Percentiles rank a stretch among this genome's conserved stretches.
phyloP scores from a whole-genome alignment of 2,113 vertebrate species.

The Gnathonemus longibarbis region DNA sequence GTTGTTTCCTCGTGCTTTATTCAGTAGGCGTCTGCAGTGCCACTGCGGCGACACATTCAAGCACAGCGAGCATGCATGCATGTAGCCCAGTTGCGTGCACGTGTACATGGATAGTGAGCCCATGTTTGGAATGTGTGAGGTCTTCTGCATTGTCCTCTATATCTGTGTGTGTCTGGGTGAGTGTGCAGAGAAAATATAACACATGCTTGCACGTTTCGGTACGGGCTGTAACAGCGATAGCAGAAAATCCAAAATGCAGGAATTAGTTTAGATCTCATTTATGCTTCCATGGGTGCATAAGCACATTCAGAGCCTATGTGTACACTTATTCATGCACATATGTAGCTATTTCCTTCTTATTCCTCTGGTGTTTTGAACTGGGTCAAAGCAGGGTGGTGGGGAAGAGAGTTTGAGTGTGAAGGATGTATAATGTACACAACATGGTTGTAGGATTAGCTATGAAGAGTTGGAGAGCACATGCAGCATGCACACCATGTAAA shows the following conservation, averaged over 20 bases:
- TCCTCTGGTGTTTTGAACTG: not conserved
- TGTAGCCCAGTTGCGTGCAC: not conserved
- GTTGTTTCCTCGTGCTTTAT: not conserved
- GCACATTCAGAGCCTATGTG: not conserved
- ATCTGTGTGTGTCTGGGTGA: not conserved
- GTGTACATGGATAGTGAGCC: not conserved
- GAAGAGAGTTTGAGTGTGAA: conserved; percentile 29
- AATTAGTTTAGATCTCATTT: not conserved
- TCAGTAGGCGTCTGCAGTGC: not conserved
- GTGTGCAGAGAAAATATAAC: not conserved
- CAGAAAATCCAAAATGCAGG: not conserved
- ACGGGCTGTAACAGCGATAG: not conserved
- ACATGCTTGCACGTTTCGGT: not conserved
- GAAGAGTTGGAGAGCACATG: not conserved
- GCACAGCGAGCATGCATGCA: not conserved
- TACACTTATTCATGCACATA: not conserved
- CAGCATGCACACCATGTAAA: not conserved
- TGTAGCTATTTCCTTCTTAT: not conserved
- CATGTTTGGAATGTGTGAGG: not conserved
- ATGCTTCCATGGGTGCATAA: not conserved
- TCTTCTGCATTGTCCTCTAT: not conserved
- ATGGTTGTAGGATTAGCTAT: conserved; percentile 13
- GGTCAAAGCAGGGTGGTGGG: conserved; percentile 26
- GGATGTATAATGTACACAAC: conserved; percentile 23
- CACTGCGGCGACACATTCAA: not conserved